Base-by-base conservation (phyloP, 2,888 invertebrate genomes). In the Xiphydria camelus region DNA sequence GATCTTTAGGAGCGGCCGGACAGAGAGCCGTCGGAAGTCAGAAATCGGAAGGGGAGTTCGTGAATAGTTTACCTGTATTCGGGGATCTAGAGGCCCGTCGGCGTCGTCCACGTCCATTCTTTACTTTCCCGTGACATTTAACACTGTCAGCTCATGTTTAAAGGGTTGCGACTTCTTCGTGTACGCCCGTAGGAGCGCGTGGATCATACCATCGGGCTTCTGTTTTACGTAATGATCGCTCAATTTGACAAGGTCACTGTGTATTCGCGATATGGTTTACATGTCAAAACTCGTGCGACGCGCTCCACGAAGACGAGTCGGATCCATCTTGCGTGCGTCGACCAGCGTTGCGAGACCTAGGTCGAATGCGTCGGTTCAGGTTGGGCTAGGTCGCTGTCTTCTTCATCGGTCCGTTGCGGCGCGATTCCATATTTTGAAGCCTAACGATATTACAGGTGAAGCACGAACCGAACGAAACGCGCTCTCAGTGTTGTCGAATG, bases 81-180 rank as follows among this genome's bases (percentile, higher is more conserved):
- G 71, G 43, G 80, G 80, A 62, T 80, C 80, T 64, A 80, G 64
- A 45, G 77, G 76, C 50, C 72, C 76, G 49, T 76, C 76, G 61
- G 66, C 68, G 61, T 74, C 75, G 62, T 74, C 72, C 59, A 67
- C 61, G 65, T 71, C 71, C 74, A 74, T 74, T 46, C 59, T 67
- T 61, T 43, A 52, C 46, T 53, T 55, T 57, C 46, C 32, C 58
- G 55, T 62, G 62, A 57, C 70, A 68, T 70, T 69, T 69, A 67
- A 62, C 57, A 36, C 43, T 45, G 48, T 63, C 53, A 56, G 53
- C 51, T 62, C 57, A 61, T 62, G 22, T 47, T 51, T 34, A 25
- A 33, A 41, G 23, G n/a, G 6, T n/a, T 6, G 23, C 23, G 23
- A n/a, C 7, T 6, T n/a, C 7, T n/a, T n/a, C 23, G 6, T 6